A percentile compares a stretch with the other conserved stretches of the same genome.
Conservation (phyloP, 2,797 vertebrate species). For the Petrocephalus sullivani region DNA sequence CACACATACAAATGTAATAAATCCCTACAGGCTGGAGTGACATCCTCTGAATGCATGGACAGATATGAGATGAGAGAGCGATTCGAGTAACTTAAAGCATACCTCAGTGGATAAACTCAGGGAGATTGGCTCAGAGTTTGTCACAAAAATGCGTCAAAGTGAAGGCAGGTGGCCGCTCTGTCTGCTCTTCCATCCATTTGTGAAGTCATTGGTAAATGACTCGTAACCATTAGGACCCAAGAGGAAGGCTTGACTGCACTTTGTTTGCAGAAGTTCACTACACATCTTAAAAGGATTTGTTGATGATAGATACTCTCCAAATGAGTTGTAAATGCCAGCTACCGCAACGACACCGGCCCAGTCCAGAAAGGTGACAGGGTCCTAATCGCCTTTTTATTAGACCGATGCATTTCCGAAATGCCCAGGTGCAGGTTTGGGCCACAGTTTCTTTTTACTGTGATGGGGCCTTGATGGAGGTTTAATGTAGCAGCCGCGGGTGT, state of each 20-base stretch:
- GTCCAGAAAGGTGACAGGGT: slow-evolving; percentile 46
- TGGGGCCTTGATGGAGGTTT: slow-evolving; percentile 59
- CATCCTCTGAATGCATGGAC: not conserved
- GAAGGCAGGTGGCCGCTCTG: not conserved
- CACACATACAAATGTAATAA: not conserved
- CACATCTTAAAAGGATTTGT: slow-evolving; percentile 13
- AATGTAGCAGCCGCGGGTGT: slow-evolving; percentile 49
- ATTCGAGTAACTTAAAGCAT: not conserved
- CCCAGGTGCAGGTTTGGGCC: slow-evolving; percentile 51
- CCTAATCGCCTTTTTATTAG: slow-evolving; percentile 58
- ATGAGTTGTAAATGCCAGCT: slow-evolving; percentile 43
- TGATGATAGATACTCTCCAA: slow-evolving; percentile 14
- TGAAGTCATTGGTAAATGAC: not conserved
- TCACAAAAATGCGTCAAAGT: not conserved
- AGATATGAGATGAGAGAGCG: not conserved
- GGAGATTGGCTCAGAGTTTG: not conserved
- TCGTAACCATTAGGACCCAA: not conserved
- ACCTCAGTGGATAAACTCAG: not conserved
- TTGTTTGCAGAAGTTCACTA: not conserved
- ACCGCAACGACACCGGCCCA: slow-evolving; percentile 44
- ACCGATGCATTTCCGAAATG: slow-evolving; percentile 33
- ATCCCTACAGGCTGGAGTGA: not conserved
- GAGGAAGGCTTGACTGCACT: not conserved
- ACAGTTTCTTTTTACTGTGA: slow-evolving; percentile 60
- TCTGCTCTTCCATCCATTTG: not conserved